Conservation (phyloP, 2,888 invertebrate species). For the Miltochrista miniata region DNA sequence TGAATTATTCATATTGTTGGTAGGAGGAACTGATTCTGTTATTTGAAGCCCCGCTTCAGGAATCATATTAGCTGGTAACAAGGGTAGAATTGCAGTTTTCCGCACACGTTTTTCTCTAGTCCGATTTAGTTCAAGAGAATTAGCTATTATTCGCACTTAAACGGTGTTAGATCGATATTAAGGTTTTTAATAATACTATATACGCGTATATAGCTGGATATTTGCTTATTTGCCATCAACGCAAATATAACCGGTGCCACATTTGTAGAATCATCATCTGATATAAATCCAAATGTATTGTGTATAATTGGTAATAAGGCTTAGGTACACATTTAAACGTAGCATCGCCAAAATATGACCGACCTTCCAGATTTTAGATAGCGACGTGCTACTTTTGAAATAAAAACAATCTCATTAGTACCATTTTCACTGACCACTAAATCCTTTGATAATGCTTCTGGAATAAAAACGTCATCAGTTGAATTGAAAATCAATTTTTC, state of each 20-base stretch:
- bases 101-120: no score
- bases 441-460: neutral
- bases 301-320: constrained; percentile 1
- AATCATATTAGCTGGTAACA: no score
- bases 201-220: neutral
- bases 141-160: neutral
- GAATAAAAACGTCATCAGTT: neutral
- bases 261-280: neutral
- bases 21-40: no score
- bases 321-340: constrained; percentile 1
- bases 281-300: neutral
- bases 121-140: no score
- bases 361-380: neutral
- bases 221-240: neutral
- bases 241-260: neutral
- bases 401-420: neutral
- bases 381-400: neutral
- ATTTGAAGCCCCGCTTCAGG: no score
- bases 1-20: no score
- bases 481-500: neutral
- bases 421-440: neutral
- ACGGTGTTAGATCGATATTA: neutral
- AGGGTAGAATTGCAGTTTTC: no score
- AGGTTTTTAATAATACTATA: neutral
- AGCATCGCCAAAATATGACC: neutral